phyloP scores from a whole-genome alignment of 1,140 invertebrate species.

The Leptopilina boulardi region DNA sequence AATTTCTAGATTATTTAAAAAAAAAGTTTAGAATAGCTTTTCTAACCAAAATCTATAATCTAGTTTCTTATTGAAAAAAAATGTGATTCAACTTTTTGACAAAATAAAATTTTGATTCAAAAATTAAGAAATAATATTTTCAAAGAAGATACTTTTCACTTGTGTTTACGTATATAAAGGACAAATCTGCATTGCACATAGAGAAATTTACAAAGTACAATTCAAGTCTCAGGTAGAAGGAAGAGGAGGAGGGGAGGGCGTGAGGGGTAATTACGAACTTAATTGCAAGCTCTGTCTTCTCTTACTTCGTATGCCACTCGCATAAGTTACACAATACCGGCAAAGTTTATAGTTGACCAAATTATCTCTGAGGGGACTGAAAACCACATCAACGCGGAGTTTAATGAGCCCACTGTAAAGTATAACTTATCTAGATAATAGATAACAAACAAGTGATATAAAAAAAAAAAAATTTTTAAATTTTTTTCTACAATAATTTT shows the following conservation, averaged over 20 bases:
- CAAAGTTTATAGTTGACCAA: conserved; percentile 22
- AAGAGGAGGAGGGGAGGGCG: neutral
- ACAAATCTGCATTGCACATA: neutral
- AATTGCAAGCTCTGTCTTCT: conserved; percentile 28
- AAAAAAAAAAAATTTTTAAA: too few species aligned
- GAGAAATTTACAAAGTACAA: conserved; percentile 15
- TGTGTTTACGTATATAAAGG: neutral
- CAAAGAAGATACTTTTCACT: too few species aligned
- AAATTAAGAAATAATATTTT: too few species aligned
- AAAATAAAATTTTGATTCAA: too few species aligned
- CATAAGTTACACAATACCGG: conserved; percentile 28
- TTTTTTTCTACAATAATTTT: too few species aligned
- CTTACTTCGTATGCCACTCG: conserved; percentile 13
- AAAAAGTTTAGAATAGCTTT: too few species aligned
- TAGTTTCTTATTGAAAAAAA: too few species aligned
- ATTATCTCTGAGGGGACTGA: neutral
- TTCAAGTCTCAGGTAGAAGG: neutral
- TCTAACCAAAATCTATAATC: too few species aligned
- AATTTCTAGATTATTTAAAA: too few species aligned
- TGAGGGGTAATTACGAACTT: conserved; percentile 16
- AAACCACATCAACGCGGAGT: neutral
- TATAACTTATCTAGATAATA: neutral
- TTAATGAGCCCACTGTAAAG: neutral
- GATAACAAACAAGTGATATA: neutral
- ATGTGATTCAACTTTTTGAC: too few species aligned